Base-by-base conservation (phyloP, 1,140 invertebrate genomes). In the Listronotus oregonensis region DNA sequence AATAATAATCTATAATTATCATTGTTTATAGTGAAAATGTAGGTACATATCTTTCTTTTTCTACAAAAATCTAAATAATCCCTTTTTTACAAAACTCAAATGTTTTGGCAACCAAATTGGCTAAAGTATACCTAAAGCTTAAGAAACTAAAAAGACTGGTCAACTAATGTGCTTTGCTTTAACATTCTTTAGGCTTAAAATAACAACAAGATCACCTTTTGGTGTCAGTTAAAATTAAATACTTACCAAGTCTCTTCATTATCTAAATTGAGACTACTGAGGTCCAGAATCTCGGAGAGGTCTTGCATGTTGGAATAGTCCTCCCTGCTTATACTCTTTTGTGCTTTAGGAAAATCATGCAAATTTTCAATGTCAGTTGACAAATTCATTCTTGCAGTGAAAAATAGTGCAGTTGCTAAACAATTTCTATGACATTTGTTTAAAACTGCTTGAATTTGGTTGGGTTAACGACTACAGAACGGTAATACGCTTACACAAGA, bases 211-310 rank as follows among this genome's bases (percentile, higher is more conserved):
- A 21, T 40, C 37, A 34, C 18, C 15, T 49, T 59, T 49, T 59
- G 43, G 44, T 59, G 57, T 59, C 57, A 59, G 46, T 49, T 59
- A 59, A 59, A 59, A 47, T 59, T 59, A 59, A 49, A 40, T 34
- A 66, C 65, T 56, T 70, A 78, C 77, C 77, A 78, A 67, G 67
- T 73, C 67, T 78, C 74, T 65, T 78, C 74, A 67, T 77, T 65
- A 18, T 61, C 67, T 51, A 77, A 74, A 63, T 70, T 46, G n/a
- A 77, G 71, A 46, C 71, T 49, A 17, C 61, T 64, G 17, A 75
- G 58, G 62, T 77, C 71, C 42, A 78, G 74, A 15, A 74, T 70
- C 56, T 75, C 75, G 47, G 67, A 62, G 3, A 69, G 58, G 54
- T 58, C 58, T 27, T 67, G 34, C 15, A 43, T 56, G 21, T 10